Evolutionary conservation across 2,797 vertebrate species (phyloP), one percentile per base, ranked within the genome.

Genomic region (Lepilemur septentrionalis): DNA sequence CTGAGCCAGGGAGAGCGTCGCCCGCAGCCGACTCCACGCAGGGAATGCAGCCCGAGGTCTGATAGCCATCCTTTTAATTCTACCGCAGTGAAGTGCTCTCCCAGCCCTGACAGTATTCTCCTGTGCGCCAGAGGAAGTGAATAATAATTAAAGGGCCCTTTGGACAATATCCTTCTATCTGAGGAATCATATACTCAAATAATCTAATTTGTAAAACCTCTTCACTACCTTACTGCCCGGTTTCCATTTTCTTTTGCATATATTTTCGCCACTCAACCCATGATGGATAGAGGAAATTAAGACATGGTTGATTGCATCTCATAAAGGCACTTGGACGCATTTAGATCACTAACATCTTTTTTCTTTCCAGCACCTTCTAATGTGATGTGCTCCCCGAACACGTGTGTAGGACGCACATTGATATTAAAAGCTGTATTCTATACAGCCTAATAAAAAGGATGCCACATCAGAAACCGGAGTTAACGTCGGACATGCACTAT

Each of bases 271-370:
- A 94, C 91, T 96, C 96, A 97, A 78, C 91, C 79, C 93, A 93
- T 92, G 97, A 97, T 93, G 87, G 96, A 97, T 95, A 91, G 94
- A 91, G 59, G 85, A 92, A 95, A 96, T 97, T 96, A 96, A 95
- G 81, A 41, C 96, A 96, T 90, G 96, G 85, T 91, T 96, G 96
- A 80, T 28, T 96, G 97, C 94, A 76, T 94, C 96, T 89, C 97
- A 91, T 95, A 93, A 94, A 97, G 94, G 91, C 82, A 72, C 91
- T 80, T 82, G 92, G 81, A 95, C 7, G 8, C 91, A 32, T 83
- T 97, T 93, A 70, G 88, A 94, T 94, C 57, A 0, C 93, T 30
- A 4, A 83, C 82, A 52, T 91, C 93, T 80, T 94, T 94, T 79
- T 94, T 52, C 92, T 92, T 89, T 43, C 93, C 43, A 86, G 86